Conservation (phyloP, 2,797 vertebrate genomes). For the Psittacula echo region DNA sequence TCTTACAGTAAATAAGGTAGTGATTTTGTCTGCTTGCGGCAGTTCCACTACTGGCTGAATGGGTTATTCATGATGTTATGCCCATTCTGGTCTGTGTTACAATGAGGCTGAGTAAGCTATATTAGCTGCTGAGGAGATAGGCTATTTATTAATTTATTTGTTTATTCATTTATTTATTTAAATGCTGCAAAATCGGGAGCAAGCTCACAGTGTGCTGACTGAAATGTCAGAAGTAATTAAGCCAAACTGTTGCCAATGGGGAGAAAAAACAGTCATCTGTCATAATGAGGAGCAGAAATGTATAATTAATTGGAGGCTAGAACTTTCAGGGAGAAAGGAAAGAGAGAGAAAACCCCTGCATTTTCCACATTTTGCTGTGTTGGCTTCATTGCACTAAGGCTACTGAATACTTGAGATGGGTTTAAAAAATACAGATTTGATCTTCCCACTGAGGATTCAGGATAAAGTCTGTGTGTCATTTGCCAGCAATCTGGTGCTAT, state of each 20-base stretch:
- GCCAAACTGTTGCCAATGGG: background rate
- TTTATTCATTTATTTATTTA: conserved; percentile 42
- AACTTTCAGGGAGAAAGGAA: background rate
- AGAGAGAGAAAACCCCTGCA: accelerated
- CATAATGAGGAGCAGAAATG: conserved; percentile 5
- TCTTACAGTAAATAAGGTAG: background rate
- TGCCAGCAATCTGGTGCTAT: conserved; percentile 49
- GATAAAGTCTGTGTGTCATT: conserved; percentile 59
- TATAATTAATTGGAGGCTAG: conserved; percentile 45
- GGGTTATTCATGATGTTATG: background rate
- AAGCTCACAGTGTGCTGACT: conserved; percentile 4
- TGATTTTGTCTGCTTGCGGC: background rate
- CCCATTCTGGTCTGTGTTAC: background rate
- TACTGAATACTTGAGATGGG: conserved; percentile 38
- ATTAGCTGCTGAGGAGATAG: background rate
- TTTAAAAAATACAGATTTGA: conserved; percentile 38
- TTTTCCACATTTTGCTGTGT: background rate
- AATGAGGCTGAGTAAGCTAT: background rate
- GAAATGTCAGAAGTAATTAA: conserved; percentile 66
- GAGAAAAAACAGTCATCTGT: background rate
- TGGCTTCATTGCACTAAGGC: conserved; percentile 28
- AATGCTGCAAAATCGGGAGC: conserved; percentile 20
- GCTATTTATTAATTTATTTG: conserved; percentile 34
- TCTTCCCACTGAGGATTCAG: conserved; percentile 35
- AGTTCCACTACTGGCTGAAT: background rate